Evolutionary conservation across 2,113 vertebrate genomes (phyloP).

Genomic region (Daphoenositta chrysoptera): DNA sequence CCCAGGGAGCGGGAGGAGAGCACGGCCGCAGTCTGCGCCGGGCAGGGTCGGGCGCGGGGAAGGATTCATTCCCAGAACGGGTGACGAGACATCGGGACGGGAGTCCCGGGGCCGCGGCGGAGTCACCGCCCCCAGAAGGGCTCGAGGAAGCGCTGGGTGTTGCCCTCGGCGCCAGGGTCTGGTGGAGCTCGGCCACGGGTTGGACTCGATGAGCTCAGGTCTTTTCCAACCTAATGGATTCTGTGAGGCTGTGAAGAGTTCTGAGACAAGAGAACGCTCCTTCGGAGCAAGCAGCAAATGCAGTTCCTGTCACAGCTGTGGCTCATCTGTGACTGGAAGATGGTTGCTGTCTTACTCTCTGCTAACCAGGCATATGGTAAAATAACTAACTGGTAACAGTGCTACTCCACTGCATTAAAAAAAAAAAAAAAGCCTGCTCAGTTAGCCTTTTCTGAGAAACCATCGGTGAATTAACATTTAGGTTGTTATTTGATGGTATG

Average conservation of each 20-base stretch:
- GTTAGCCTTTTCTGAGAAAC: background rate
- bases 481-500: background rate
- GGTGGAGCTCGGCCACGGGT: background rate
- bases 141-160: background rate
- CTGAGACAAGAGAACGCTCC: background rate
- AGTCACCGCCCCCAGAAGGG: too few species aligned
- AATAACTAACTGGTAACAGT: background rate
- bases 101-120: background rate
- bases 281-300: background rate
- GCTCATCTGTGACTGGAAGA: fast-evolving
- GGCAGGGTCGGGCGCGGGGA: background rate
- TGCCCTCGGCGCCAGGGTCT: background rate
- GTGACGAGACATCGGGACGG: too few species aligned
- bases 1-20: background rate
- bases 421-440: background rate
- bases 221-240: background rate
- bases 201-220: background rate
- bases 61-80: background rate
- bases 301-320: fast-evolving
- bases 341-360: background rate
- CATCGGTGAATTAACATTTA: background rate
- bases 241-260: background rate
- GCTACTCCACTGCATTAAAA: background rate
- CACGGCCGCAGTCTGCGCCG: fast-evolving
- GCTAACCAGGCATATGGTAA: background rate